Conservation (phyloP, 2,888 invertebrate species). For the Polylopha cassiicola region DNA sequence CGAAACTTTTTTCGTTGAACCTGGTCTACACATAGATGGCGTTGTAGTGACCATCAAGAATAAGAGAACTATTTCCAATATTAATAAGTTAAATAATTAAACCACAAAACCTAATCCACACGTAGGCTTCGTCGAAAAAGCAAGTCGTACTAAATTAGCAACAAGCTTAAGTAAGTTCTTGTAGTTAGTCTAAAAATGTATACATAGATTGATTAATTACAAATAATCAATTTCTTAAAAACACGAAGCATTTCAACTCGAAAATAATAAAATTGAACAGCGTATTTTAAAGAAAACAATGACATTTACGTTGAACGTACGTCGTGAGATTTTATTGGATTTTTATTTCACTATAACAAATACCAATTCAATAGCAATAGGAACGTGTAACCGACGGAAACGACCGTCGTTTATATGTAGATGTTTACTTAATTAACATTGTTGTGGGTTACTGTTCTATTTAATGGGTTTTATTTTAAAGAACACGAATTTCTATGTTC, state of each 20-base stretch:
- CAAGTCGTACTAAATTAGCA: no score
- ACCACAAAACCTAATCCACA: no score
- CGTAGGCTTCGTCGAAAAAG: no score
- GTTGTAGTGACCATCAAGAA: no score
- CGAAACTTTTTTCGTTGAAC: no score
- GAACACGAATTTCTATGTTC: slow-evolving; percentile 10
- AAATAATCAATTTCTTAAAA: slow-evolving; percentile 45
- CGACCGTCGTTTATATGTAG: slow-evolving; percentile 22
- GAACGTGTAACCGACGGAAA: slow-evolving; percentile 22
- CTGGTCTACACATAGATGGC: no score
- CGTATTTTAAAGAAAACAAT: slow-evolving; percentile 47
- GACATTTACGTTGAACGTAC: slow-evolving; percentile 27
- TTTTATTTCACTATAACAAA: slow-evolving; percentile 38
- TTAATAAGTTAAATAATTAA: no score
- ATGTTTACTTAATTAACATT: slow-evolving; percentile 22
- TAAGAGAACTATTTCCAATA: no score
- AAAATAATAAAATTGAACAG: slow-evolving; percentile 48
- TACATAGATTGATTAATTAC: no score
- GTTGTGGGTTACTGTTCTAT: slow-evolving; percentile 18
- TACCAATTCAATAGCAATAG: slow-evolving; percentile 28
- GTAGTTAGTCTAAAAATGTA: no score
- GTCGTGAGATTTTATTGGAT: slow-evolving; percentile 22
- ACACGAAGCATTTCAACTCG: slow-evolving; percentile 46
- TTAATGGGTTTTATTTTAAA: slow-evolving; percentile 3
- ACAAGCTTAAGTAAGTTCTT: no score